Conservation (phyloP, 2,888 invertebrate genomes). For the Dioctria rufipes region DNA sequence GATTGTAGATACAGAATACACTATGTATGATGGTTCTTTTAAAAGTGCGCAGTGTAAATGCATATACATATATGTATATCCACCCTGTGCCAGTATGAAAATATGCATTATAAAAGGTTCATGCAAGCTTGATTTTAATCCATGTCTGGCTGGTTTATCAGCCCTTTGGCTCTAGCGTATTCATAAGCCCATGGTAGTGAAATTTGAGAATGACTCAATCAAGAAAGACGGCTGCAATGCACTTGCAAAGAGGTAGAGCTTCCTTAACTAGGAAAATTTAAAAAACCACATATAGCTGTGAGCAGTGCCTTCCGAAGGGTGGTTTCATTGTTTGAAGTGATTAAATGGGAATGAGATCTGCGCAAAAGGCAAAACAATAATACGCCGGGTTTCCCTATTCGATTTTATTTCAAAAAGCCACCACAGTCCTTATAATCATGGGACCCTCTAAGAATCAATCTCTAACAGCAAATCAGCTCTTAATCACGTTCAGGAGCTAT, state of each 20-base stretch:
- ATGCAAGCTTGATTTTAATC: constrained; percentile 29
- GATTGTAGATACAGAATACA: too few relatives aligned
- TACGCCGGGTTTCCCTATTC: too few relatives aligned
- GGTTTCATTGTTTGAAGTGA: constrained; percentile 4
- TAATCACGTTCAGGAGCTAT: not conserved
- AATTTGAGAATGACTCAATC: constrained; percentile 2
- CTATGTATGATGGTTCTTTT: too few relatives aligned
- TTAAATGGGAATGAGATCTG: constrained; percentile 11
- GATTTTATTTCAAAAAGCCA: too few relatives aligned
- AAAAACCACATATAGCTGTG: too few relatives aligned
- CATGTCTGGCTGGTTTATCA: constrained; percentile 6
- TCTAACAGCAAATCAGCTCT: not conserved
- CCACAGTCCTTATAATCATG: too few relatives aligned
- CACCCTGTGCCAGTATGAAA: not conserved
- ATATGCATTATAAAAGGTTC: constrained; percentile 32
- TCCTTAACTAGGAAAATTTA: not conserved
- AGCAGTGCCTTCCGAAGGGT: not conserved
- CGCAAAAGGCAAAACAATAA: constrained; percentile 1
- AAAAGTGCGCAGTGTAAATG: too few relatives aligned
- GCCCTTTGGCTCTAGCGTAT: constrained; percentile 21
- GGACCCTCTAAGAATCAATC: too few relatives aligned
- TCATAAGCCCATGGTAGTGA: not conserved
- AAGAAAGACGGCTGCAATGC: not conserved
- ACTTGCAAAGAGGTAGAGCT: not conserved
- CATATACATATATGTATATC: not conserved